Percentiles rank a stretch among this genome's conserved stretches.
Evolutionary conservation across 2,113 vertebrate species (phyloP).

Genomic region (Lota lota): DNA sequence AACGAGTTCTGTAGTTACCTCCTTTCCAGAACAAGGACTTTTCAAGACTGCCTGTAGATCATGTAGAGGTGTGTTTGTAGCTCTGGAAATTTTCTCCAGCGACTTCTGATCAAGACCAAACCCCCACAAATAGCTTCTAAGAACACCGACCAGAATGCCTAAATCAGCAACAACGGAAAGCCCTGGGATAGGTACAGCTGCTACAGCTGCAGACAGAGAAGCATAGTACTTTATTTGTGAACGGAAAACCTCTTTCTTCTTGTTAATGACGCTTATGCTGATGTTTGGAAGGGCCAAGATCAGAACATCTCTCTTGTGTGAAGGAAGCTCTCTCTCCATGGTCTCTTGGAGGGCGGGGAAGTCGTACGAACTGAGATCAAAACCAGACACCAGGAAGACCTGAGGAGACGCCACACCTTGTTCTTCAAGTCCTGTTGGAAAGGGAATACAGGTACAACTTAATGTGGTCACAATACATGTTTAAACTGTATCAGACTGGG

Average conservation of each 20-base stretch:
- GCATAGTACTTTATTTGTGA: conserved; percentile 61
- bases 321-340: conserved; percentile 48
- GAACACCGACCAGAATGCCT: conserved; percentile 46
- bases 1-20: conserved; percentile 47
- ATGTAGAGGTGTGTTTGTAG: conserved; percentile 54
- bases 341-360: conserved; percentile 36
- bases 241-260: conserved; percentile 60
- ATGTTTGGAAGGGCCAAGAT: conserved; percentile 56
- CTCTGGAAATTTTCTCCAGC: conserved; percentile 57
- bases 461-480: too few species aligned
- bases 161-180: conserved; percentile 56
- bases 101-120: conserved; percentile 68
- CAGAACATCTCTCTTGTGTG: conserved; percentile 42
- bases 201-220: conserved; percentile 48
- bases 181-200: conserved; percentile 57
- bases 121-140: conserved; percentile 53
- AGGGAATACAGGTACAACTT: background rate
- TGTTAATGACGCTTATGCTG: conserved; percentile 53
- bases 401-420: too few species aligned
- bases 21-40: conserved; percentile 44
- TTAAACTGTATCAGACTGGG: too few species aligned
- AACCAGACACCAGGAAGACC: too few species aligned
- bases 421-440: conserved; percentile 25
- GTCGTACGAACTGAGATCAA: conserved; percentile 34
- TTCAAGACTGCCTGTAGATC: conserved; percentile 60